Evolutionary conservation across 2,888 invertebrate genomes (phyloP), one percentile per base, ranked within the genome.

Genomic region (Laspeyria flexula): DNA sequence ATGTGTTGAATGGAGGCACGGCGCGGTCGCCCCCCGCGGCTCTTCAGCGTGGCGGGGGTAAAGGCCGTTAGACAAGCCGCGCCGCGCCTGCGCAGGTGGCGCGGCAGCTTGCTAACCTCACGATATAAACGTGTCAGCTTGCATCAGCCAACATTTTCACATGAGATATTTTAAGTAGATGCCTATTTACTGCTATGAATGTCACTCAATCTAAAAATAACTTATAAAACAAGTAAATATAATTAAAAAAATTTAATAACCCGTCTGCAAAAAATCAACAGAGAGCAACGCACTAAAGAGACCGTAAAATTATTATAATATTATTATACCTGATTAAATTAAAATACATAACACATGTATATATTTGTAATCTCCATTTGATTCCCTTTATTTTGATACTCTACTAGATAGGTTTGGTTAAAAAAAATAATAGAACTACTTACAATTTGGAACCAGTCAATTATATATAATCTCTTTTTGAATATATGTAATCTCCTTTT

Each of bases 101-200:
- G 43, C 34, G 27, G 25, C 33, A 23, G 42, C 43, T 27, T 34
- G 43, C 35, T 27, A 35, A 18, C 4, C 34, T 37, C 52, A 70
- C 71, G 64, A 42, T 68, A 70, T 25, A 40, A 47, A 10, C 56
- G 29, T 33, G 40, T 35, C 40, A 43, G 39, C 66, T 75, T 75
- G 75, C 74, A 65, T 75, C 74, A 75, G 65, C 71, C 67, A 50
- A 12, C 23, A 33, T 3, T 13, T 30, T 13, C 59, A 59, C 53
- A 60, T 55, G 49, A 47, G 5, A 10, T 10, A 3, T 30, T 30
- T 30, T 4, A 2, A 21, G 3, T 3, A 2, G 21, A 21, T 21
- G 21, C 5, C 9, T 1, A 6, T 4, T 25, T 25, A 7, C 25
- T 25, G 2, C 18, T 25, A 25, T 25, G 7, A 25, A 25, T 25